phyloP scores from a whole-genome alignment of 2,888 invertebrate species.

The Eurytoma californica region DNA sequence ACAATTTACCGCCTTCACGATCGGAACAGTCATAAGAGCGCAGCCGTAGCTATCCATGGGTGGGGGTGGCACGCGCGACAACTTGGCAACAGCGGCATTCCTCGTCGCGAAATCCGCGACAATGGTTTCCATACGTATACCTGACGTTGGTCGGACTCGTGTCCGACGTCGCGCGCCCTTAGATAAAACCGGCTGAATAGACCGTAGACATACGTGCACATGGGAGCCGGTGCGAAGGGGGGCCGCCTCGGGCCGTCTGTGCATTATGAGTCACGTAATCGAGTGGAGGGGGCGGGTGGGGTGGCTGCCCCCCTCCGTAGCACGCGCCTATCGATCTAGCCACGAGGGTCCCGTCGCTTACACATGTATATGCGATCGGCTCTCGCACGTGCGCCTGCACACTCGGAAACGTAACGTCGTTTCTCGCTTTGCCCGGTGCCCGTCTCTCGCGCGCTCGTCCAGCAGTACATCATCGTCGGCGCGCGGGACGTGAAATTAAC shows the following conservation, averaged over 20 bases:
- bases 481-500: too few species aligned
- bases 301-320: background rate
- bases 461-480: background rate
- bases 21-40: background rate
- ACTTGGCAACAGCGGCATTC: slow-evolving; percentile 44
- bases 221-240: slow-evolving; percentile 1
- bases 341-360: background rate
- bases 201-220: background rate
- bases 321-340: slow-evolving; percentile 36
- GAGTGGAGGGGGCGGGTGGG: slow-evolving; percentile 58
- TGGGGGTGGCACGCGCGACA: slow-evolving; percentile 4
- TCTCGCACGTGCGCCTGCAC: background rate
- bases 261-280: slow-evolving; percentile 71
- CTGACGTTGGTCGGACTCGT: background rate
- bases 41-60: background rate
- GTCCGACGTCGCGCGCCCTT: background rate
- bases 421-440: background rate
- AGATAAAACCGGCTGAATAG: slow-evolving; percentile 28
- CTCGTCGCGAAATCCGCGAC: slow-evolving; percentile 22
- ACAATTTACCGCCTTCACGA: background rate
- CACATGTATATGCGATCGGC: background rate
- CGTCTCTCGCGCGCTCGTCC: background rate
- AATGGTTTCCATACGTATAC: slow-evolving; percentile 28
- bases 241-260: slow-evolving; percentile 52
- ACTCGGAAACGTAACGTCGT: background rate